Evolutionary conservation across 2,113 vertebrate genomes (phyloP), one percentile per base, ranked within the genome.

Genomic region (Furnarius figulus): DNA sequence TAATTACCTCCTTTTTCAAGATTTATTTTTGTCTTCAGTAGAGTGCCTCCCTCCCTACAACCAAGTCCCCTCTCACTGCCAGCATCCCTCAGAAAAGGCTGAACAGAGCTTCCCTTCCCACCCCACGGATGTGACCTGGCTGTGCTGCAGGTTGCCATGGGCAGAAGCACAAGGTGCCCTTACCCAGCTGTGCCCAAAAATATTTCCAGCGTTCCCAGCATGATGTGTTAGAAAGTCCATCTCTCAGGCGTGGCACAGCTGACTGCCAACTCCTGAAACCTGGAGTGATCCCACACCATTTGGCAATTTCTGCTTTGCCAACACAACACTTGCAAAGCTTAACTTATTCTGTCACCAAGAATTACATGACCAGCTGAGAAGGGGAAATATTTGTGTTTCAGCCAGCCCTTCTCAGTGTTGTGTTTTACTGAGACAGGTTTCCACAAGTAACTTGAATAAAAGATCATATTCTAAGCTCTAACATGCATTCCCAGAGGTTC

Each of bases 1-100:
- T 68, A 87, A 95, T 81, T 96, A 62, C 79, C 53, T 90, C 92
- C 68, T 72, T 49, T 92, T 95, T 96, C 85, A 92, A 14, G 33
- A 71, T 31, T 59, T 88, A 89, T 72, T 94, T 96, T 93, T 96
- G 61, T 70, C 92, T 88, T 66, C 58, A 80, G 67, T 56, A 1
- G 19, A 83, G 37, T 70, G 67, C 65, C 14, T 87, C 47, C 22
- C 42, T 76, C 66, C 30, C 30, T 5, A 2, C 39, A 0, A 1
- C 49, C 55, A n/a, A 83, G 59, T 55, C 24, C 59, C 71, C 30
- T 80, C 79, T 92, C 44, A 16, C 44, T 75, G 82, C 55, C 85
- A 90, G 35, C 27, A 81, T 67, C 47, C 70, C 71, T 89, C 86
- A 44, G 52, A 70, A 65, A 82, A 28, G 44, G 44, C 63, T 88